Evolutionary conservation across 2,888 invertebrate genomes (phyloP).

Genomic region (Zeuzera pyrina): DNA sequence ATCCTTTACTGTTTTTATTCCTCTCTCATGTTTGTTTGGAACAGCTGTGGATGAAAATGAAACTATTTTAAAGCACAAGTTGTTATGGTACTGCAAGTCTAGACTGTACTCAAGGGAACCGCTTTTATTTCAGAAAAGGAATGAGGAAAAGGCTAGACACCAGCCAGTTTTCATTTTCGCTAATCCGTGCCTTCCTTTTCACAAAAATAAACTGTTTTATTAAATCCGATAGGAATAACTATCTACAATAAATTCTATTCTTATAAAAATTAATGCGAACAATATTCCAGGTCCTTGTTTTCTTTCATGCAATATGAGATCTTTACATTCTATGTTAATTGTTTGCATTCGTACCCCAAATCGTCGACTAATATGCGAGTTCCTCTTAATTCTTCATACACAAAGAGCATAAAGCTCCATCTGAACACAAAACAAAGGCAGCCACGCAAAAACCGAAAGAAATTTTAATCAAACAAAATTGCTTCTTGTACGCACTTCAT

Average conservation of each 20-base stretch:
- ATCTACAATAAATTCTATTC: neutral
- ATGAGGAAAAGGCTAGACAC: constrained; percentile 19
- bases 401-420: constrained; percentile 38
- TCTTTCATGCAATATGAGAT: no score
- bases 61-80: constrained; percentile 21
- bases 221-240: no score
- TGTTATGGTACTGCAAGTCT: constrained; percentile 33
- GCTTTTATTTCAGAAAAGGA: constrained; percentile 22
- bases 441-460: constrained; percentile 37
- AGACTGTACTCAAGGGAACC: constrained; percentile 37
- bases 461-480: constrained; percentile 47
- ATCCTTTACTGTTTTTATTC: no score
- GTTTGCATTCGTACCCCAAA: constrained; percentile 29
- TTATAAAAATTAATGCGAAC: no score
- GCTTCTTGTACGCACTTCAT: constrained; percentile 43
- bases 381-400: constrained; percentile 32
- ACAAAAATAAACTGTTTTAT: no score
- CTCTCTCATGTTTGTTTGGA: no score
- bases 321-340: constrained; percentile 32
- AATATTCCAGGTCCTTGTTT: constrained; percentile 12
- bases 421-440: constrained; percentile 36
- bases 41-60: constrained; percentile 19
- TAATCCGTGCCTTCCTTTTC: no score
- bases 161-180: no score
- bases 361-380: constrained; percentile 41